Evolutionary conservation across 1,140 invertebrate genomes (phyloP).

Genomic region (Palaemon carinicauda): DNA sequence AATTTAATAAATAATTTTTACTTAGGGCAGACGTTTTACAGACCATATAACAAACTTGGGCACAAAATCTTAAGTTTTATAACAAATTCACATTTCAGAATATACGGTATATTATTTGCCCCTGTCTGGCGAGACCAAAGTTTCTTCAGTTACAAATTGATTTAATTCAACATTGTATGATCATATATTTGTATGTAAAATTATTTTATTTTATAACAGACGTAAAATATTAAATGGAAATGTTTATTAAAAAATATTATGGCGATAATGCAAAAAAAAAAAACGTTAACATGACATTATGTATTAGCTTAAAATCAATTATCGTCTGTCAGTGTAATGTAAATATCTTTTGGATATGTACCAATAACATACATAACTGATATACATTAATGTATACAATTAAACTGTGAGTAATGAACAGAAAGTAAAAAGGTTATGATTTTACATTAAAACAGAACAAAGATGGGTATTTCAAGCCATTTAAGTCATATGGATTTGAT

Average conservation of each 20-base stretch:
- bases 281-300: not conserved
- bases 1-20: conserved; percentile 18
- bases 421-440: not conserved
- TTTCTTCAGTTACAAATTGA: not conserved
- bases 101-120: not conserved
- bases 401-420: too few relatives aligned
- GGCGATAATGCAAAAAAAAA: not conserved
- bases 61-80: conserved; percentile 13
- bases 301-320: not conserved
- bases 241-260: not conserved
- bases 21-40: conserved; percentile 7
- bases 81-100: not conserved
- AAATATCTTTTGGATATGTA: not conserved
- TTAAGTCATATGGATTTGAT: not conserved
- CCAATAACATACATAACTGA: too few relatives aligned
- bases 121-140: not conserved
- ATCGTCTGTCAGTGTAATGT: not conserved
- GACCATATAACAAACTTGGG: conserved; percentile 18
- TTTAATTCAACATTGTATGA: not conserved
- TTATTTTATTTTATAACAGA: not conserved
- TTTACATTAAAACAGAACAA: not conserved
- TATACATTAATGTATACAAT: too few relatives aligned
- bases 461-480: not conserved
- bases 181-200: not conserved
- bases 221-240: not conserved